Percentiles rank a stretch among this genome's conserved stretches.
Conservation (phyloP, 2,888 invertebrate species). For the Hipparchia sbordonii region DNA sequence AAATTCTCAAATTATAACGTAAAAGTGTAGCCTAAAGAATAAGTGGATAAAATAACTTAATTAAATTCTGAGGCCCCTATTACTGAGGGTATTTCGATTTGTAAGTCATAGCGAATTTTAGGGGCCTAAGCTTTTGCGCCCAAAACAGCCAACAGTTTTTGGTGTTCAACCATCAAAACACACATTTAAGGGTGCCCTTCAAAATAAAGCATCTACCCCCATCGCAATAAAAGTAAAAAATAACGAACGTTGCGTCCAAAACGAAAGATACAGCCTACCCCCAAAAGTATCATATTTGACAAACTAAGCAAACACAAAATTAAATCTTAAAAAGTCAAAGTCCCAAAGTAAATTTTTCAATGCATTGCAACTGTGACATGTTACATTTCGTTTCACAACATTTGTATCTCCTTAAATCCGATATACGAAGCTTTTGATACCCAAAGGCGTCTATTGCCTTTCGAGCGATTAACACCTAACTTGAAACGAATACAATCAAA, state of each 20-base stretch:
- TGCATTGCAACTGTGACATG: neutral
- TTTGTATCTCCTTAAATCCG: slow-evolving; percentile 40
- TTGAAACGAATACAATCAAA: slow-evolving; percentile 11
- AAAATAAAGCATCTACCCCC: slow-evolving; percentile 38
- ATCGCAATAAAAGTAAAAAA: slow-evolving; percentile 41
- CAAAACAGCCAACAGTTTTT: neutral
- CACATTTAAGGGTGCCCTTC: slow-evolving; percentile 32
- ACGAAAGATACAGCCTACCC: slow-evolving; percentile 26
- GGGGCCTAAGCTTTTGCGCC: neutral
- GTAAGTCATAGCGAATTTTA: neutral
- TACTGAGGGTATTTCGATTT: neutral
- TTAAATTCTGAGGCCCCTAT: too few species aligned
- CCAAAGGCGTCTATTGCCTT: slow-evolving; percentile 39
- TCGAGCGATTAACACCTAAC: slow-evolving; percentile 40
- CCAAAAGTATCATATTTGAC: neutral
- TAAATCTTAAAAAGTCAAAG: slow-evolving; percentile 19
- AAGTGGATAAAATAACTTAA: too few species aligned
- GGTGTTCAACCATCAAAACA: slow-evolving; percentile 15
- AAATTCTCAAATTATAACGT: too few species aligned
- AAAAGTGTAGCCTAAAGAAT: too few species aligned
- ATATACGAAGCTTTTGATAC: slow-evolving; percentile 41
- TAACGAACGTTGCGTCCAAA: slow-evolving; percentile 35
- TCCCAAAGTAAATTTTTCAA: slow-evolving; percentile 42
- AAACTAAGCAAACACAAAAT: slow-evolving; percentile 14
- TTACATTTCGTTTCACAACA: slow-evolving; percentile 1